These are phyloP conservation scores for Ceramica pisi DNA, from an alignment of 2,888 invertebrate genomes.

Conservation along the genomic window DNA sequence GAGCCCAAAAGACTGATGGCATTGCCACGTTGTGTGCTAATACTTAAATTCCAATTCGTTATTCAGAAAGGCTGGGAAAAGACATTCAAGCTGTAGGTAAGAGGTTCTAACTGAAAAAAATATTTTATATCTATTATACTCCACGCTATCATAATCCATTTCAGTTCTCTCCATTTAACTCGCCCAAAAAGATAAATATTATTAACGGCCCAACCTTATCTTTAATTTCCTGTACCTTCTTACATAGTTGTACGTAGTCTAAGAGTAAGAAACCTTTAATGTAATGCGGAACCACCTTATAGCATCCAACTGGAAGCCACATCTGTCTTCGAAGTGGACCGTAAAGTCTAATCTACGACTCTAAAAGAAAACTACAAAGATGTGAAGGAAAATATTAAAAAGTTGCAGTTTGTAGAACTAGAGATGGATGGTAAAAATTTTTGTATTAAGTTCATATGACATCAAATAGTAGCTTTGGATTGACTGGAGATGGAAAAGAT, in stretches of 20 bases:
- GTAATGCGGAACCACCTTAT: conserved; percentile 26
- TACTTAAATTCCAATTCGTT: too few relatives aligned
- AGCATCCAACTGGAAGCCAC: conserved; percentile 33
- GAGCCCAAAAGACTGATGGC: too few relatives aligned
- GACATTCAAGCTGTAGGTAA: background rate
- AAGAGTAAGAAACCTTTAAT: conserved; percentile 11
- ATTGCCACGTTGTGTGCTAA: too few relatives aligned
- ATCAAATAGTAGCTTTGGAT: too few relatives aligned
- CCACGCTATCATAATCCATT: background rate
- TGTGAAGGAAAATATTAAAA: conserved; percentile 20
- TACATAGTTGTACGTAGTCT: conserved; percentile 9
- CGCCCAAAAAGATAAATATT: conserved; percentile 4
- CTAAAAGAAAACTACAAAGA: conserved; percentile 23
- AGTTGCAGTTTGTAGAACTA: conserved; percentile 13
- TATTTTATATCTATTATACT: background rate
- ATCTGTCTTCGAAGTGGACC: conserved; percentile 46
- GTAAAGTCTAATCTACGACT: conserved; percentile 56
- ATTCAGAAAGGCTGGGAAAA: background rate
- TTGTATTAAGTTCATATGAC: too few relatives aligned
- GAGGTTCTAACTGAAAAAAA: background rate
- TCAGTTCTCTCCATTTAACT: conserved; percentile 15
- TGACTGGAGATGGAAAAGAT: too few relatives aligned
- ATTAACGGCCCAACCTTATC: conserved; percentile 22
- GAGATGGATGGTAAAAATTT: too few relatives aligned
- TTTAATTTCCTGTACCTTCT: conserved; percentile 14